These are phyloP conservation scores for Fragum fragum DNA, from an alignment of 2,888 invertebrate species.

Conservation along the genomic window DNA sequence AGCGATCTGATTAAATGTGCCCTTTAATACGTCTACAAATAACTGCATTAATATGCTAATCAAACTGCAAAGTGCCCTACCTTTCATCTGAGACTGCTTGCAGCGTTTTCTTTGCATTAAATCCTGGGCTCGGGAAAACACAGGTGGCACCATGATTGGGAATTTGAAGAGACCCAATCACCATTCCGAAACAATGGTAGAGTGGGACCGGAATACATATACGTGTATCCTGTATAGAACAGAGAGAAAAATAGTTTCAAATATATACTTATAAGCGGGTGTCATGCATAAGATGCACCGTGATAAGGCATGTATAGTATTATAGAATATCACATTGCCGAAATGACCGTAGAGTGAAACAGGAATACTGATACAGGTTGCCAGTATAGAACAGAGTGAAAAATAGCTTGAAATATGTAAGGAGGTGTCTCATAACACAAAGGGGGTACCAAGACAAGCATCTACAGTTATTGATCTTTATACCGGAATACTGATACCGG, in stretches of 20 bases:
- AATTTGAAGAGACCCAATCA: conserved; percentile 89
- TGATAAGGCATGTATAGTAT: conserved; percentile 89
- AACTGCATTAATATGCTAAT: too few species aligned
- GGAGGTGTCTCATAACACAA: too few species aligned
- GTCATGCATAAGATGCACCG: conserved; percentile 85
- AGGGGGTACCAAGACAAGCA: too few species aligned
- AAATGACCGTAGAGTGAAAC: conserved; percentile 95
- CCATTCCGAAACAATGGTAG: conserved; percentile 94
- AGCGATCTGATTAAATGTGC: too few species aligned
- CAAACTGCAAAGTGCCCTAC: too few species aligned
- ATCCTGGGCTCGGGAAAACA: conserved; percentile 87
- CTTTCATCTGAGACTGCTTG: conserved; percentile 90
- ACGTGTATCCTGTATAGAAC: conserved; percentile 74
- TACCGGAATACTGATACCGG: too few species aligned
- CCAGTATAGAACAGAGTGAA: too few species aligned
- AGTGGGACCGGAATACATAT: conserved; percentile 91
- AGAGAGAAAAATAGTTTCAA: not conserved
- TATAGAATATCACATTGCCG: conserved; percentile 91
- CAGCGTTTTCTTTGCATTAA: conserved; percentile 90
- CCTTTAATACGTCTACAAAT: too few species aligned
- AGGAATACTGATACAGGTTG: conserved; percentile 87
- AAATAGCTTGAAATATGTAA: too few species aligned
- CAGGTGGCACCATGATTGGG: conserved; percentile 88
- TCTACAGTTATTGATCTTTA: too few species aligned
- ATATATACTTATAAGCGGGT: too few species aligned